Base-by-base conservation (phyloP, 2,888 invertebrate species). In the Zeuzera pyrina region DNA sequence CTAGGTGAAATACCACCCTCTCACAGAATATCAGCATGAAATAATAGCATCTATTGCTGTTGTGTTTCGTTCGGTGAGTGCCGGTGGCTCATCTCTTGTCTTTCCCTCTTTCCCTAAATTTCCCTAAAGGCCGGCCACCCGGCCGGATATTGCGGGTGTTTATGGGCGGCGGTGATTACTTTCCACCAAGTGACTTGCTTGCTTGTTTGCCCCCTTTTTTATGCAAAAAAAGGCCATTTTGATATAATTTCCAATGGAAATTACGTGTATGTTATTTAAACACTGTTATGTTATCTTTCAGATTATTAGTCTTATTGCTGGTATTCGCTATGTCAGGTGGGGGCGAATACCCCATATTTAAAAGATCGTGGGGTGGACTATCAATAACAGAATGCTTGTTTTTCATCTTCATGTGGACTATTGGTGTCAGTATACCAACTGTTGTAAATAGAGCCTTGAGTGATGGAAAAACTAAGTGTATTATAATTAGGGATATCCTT, bases 321-420 rank as follows among this genome's bases (percentile, higher is more conserved):
- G 39, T 42, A 3, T 44, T 46, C 35, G 12, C 33, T 1, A 39
- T 38, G 2, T 32, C 40, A 3, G 46, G 46, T 6, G 43, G 36
- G 3, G 46, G 46, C 3, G 46, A 44, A 2, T 46, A 46, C 15
- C 33, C 38, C 1, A 14, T 37, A 12, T 35, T 46, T 13, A 39
- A 13, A 26, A 34, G 12, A 5, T 12, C 29, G 12, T 30, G 16
- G 26, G 34, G 34, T n/a, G 44, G 42, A 2, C 22, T 44, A 2
- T 30, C 38, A 3, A 6, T 32, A 1, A 34, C 36, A 1, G 46
- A 46, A 5, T 29, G 33, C 12, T n/a, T 46, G 3, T 41, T 42
- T 29, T 42, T 31, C 27, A 25, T 27, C 1, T 44, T 28, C 19
- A 21, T 36, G 3, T 46, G 46, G 46, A 40, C 33, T 3, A 25